Evolutionary conservation across 1,140 invertebrate species (phyloP), one percentile per base, ranked within the genome.

Genomic region (Drosophila guanche): DNA sequence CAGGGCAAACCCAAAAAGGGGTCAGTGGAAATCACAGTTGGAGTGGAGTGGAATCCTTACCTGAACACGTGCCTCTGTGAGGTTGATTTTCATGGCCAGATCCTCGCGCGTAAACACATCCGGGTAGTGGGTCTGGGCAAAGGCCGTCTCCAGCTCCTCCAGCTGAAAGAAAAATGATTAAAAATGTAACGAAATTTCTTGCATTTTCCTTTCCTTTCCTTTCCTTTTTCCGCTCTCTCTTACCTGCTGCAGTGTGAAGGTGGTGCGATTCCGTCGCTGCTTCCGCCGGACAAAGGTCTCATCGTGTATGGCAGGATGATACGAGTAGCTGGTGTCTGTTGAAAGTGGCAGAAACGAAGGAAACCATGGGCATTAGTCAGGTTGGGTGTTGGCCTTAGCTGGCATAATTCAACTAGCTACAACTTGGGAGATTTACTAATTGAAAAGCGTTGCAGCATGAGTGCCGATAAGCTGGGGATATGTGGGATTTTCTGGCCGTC

Each of bases 21-120:
- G 58, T 48, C 55, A 47, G 47, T 27, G n/a, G 20, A 46, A 29
- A 42, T 48, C n/a, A 47, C 16, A 1, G 33, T 12, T 37, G 4
- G 4, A 12, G 16, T 20, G 16, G 16, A 7, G 33, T 45, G 40
- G 51, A 42, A 20, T 20, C 45, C 93, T 93, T 92, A 99, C 98
- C 95, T 99, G 98, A 41, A 99, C 98, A 92, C 98, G 94, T 3
- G 98, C 98, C 93, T 99, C 98, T 0, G 98, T 99, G 59, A 99
- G 94, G 92, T 98, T 98, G 89, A 99, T 99, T 93, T 99, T 98
- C 95, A 98, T 97, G n/a, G 98, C 98, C 48, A 99, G 93, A 92
- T 99, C 98, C 92, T 99, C 98, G 78, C 98, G 93, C 1, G 97
- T 99, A 93, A 99, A 99, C 53, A 99, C 98, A 92, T 99, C 98